phyloP scores from a whole-genome alignment of 1,140 invertebrate genomes.

The Hestina assimilis region DNA sequence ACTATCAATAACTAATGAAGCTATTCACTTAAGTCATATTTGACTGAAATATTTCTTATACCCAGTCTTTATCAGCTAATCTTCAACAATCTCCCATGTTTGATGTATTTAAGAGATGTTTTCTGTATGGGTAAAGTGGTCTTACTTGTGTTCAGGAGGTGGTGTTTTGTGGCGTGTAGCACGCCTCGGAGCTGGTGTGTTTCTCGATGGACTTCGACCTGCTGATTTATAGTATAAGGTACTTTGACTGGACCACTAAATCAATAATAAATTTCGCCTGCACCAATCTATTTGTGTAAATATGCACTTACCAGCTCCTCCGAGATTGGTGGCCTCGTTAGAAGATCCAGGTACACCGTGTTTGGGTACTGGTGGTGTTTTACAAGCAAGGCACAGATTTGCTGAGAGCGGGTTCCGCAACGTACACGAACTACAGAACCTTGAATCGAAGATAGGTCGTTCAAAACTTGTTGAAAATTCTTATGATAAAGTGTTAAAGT shows the following conservation, averaged over 20 bases:
- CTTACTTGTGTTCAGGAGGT: constrained; percentile 56
- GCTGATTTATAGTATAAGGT: neutral
- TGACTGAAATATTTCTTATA: too few relatives aligned
- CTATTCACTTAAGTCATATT: too few relatives aligned
- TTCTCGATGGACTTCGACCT: constrained; percentile 54
- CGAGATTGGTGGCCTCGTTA: constrained; percentile 33
- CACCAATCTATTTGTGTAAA: too few relatives aligned
- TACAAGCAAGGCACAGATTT: constrained; percentile 88
- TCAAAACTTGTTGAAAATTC: too few relatives aligned
- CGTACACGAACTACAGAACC: constrained; percentile 87
- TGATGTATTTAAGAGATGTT: neutral
- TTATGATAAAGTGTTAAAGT: too few relatives aligned
- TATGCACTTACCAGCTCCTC: constrained; percentile 32
- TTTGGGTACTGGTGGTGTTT: constrained; percentile 77
- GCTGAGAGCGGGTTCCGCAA: constrained; percentile 88
- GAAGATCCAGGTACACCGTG: constrained; percentile 47
- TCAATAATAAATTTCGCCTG: too few relatives aligned
- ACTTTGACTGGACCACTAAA: neutral
- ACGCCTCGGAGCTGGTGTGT: constrained; percentile 47
- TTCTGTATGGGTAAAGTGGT: too few relatives aligned
- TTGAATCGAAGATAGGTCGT: too few relatives aligned
- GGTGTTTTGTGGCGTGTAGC: constrained; percentile 52
- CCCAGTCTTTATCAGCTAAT: neutral
- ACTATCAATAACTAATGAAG: too few relatives aligned
- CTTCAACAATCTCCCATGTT: too few relatives aligned